Base-by-base conservation (phyloP, 2,797 vertebrate genomes). In the Sarcophilus harrisii region DNA sequence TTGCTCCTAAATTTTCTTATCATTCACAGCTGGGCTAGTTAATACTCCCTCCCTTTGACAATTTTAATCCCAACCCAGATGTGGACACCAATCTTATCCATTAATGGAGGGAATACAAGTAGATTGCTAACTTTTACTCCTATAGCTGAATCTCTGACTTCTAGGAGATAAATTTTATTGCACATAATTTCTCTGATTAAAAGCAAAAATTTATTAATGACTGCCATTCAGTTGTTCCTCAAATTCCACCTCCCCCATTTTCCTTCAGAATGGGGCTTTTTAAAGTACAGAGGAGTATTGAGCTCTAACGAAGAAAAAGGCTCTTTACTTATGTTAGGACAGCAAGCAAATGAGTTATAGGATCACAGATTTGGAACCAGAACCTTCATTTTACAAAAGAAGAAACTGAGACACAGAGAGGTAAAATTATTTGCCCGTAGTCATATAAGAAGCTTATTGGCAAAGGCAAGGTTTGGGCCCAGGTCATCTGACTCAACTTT, bases 161-260 rank as follows among this genome's bases (percentile, higher is more conserved):
- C 8, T 24, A 66, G 92, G 87, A 91, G 89, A 96, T 62, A n/a
- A n/a, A 6, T 66, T 62, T 92, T 73, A 92, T 8, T n/a, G 14
- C 57, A 58, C 16, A 92, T 49, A 90, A 32, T 73, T 90, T 91
- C 95, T 54, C 45, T 12, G 90, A 59, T 38, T 92, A 57, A 94
- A 92, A 96, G 92, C 58, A 94, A 96, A 93, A 95, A 81, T 66
- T 13, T 45, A 95, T 91, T 58, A 91, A 52, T 13, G 27, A 57
- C n/a, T 92, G 45, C 30, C 27, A 29, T 1, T 91, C 62, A 13
- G 13, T 1, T 55, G 38, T 5, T 66, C 38, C 45, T 90, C 81
- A 60, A 94, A 57, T n/a, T n/a, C 1, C 32, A 81, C 28, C 0
- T 14, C 11, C 58, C 59, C 57, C 49, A 73, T 87, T 45, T 91